These are phyloP conservation scores for Eriocheir sinensis DNA, from an alignment of 1,140 invertebrate genomes.

Conservation along the genomic window DNA sequence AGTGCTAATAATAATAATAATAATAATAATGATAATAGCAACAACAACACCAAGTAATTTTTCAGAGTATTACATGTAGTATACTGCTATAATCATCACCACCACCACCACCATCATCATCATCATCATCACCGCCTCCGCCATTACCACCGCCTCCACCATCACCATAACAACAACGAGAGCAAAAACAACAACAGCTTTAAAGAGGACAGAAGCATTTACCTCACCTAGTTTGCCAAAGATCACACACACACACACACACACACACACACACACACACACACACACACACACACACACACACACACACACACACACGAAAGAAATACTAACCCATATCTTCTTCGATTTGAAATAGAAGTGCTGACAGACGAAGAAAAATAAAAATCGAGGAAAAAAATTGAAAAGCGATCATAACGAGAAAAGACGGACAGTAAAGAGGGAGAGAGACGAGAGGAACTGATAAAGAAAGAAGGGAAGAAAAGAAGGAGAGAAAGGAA, in stretches of 20 bases:
- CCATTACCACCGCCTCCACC: not conserved
- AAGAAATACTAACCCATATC: too few relatives aligned
- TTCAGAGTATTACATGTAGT: too few relatives aligned
- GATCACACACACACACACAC: not conserved
- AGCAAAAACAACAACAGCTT: not conserved
- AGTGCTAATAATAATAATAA: too few relatives aligned
- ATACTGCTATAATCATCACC: not conserved
- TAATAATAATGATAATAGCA: too few relatives aligned
- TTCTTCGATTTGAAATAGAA: not conserved
- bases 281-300: too few relatives aligned
- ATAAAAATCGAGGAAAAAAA: not conserved
- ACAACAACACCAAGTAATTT: too few relatives aligned
- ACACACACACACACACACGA: too few relatives aligned
- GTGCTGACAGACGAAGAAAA: not conserved
- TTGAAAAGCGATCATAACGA: not conserved
- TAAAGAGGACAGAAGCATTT: not conserved
- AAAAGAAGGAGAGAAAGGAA: not conserved
- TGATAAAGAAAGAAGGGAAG: not conserved
- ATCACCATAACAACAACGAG: not conserved
- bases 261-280: conserved; percentile 10
- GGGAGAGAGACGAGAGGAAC: not conserved
- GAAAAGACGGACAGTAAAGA: not conserved
- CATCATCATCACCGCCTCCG: not conserved
- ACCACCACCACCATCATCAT: not conserved
- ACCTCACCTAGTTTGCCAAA: not conserved